Percentiles rank a stretch among this genome's conserved stretches.
phyloP scores from a whole-genome alignment of 2,797 vertebrate genomes.

The Paedocypris micromegethes region DNA sequence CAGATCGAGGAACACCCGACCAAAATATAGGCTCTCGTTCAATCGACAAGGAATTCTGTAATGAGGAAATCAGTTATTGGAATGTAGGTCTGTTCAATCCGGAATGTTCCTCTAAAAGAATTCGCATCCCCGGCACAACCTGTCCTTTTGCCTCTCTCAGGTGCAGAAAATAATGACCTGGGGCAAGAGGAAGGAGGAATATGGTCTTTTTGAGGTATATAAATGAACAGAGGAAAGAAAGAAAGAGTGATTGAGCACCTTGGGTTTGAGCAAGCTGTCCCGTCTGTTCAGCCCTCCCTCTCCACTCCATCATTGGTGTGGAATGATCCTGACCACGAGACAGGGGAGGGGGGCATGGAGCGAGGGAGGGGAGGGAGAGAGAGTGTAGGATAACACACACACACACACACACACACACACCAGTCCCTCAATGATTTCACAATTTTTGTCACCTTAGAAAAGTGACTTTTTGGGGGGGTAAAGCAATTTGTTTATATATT shows the following conservation, averaged over 20 bases:
- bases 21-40: no score
- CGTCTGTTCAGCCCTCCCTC: slow-evolving; percentile 64
- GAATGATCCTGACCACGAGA: slow-evolving; percentile 60
- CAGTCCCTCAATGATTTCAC: no score
- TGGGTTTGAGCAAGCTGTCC: slow-evolving; percentile 62
- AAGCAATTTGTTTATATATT: no score
- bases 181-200: slow-evolving; percentile 46
- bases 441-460: no score
- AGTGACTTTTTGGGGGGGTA: no score
- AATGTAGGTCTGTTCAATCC: no score
- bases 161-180: slow-evolving; percentile 49
- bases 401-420: not conserved
- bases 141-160: slow-evolving; percentile 43
- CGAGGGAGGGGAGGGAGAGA: slow-evolving; percentile 38
- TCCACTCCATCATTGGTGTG: slow-evolving; percentile 67
- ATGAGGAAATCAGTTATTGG: no score
- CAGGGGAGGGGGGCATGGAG: no score
- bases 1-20: no score
- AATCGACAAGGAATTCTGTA: no score
- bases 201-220: slow-evolving; percentile 48
- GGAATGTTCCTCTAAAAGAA: no score
- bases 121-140: not conserved
- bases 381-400: not conserved
- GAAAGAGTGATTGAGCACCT: slow-evolving; percentile 73
- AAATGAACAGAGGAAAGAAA: slow-evolving; percentile 50